Conservation (phyloP, 2,797 vertebrate genomes). For the Microhierax caerulescens region DNA sequence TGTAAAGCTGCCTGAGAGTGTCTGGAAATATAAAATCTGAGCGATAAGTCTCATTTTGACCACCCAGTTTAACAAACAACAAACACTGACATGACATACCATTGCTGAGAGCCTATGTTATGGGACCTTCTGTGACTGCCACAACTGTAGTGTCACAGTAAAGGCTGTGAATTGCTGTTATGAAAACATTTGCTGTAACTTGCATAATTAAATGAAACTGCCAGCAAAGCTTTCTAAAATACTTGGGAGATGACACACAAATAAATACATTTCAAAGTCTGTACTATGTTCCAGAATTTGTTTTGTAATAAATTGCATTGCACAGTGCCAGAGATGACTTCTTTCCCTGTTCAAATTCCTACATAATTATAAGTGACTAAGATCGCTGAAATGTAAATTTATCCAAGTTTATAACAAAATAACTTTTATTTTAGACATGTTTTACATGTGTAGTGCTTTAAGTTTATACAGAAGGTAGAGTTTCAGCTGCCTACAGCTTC, state of each 20-base stretch:
- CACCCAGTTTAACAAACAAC: conserved; percentile 61
- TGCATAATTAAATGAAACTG: conserved; percentile 82
- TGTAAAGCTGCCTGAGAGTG: conserved; percentile 61
- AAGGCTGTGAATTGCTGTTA: conserved; percentile 81
- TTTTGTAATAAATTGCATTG: neutral
- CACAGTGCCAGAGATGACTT: neutral
- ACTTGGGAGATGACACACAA: conserved; percentile 56
- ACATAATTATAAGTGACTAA: neutral
- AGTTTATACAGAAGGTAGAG: neutral
- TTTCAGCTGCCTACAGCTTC: neutral
- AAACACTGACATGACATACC: conserved; percentile 66
- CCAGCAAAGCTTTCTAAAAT: conserved; percentile 75
- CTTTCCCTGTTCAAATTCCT: conserved; percentile 13
- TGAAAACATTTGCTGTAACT: conserved; percentile 82
- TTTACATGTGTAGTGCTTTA: neutral
- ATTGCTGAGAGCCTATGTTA: conserved; percentile 50
- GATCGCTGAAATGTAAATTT: neutral
- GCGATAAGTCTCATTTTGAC: conserved; percentile 68
- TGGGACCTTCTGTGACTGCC: conserved; percentile 72
- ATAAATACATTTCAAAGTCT: conserved; percentile 67
- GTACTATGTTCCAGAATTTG: conserved; percentile 1
- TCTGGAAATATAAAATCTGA: conserved; percentile 68
- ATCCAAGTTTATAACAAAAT: neutral
- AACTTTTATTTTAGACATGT: neutral
- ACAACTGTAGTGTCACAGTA: conserved; percentile 72